Conservation (phyloP, 2,888 invertebrate genomes). For the Drosophila ustulata region DNA sequence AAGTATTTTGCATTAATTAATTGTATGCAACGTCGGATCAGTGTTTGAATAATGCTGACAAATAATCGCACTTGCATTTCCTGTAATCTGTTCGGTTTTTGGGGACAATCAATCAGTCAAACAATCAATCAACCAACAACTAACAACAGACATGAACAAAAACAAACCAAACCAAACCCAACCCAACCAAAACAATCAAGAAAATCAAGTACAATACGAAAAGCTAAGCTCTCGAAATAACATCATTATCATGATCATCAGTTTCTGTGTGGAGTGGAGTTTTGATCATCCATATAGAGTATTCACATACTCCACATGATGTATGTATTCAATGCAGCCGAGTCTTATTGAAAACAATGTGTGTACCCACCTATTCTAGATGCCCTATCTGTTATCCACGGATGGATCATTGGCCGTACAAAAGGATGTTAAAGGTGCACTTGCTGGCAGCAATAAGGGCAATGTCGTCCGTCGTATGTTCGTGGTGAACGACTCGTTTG, state of each 20-base stretch:
- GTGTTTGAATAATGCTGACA: constrained; percentile 56
- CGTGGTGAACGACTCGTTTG: constrained; percentile 85
- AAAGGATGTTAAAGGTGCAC: constrained; percentile 84
- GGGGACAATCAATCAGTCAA: constrained; percentile 60
- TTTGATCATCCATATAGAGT: constrained; percentile 25
- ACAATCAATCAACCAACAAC: constrained; percentile 31
- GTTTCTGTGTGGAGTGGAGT: constrained; percentile 35
- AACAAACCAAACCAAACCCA: neutral
- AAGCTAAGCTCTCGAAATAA: constrained; percentile 28
- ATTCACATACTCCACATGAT: constrained; percentile 2
- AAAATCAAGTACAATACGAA: constrained; percentile 28
- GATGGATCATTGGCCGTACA: constrained; percentile 85
- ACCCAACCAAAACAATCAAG: constrained; percentile 22
- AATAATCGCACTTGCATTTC: constrained; percentile 58
- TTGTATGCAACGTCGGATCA: constrained; percentile 44
- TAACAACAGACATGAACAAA: constrained; percentile 35
- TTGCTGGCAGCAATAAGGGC: constrained; percentile 82
- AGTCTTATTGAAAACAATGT: constrained; percentile 60
- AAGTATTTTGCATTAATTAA: constrained; percentile 42
- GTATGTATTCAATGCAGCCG: constrained; percentile 9
- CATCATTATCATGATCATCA: constrained; percentile 42
- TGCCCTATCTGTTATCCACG: constrained; percentile 85
- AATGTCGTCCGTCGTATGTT: constrained; percentile 85
- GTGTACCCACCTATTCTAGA: constrained; percentile 79
- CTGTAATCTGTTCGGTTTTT: constrained; percentile 69